These are phyloP conservation scores for Sebastes minor DNA, from an alignment of 2,797 vertebrate genomes.

Conservation along the genomic window DNA sequence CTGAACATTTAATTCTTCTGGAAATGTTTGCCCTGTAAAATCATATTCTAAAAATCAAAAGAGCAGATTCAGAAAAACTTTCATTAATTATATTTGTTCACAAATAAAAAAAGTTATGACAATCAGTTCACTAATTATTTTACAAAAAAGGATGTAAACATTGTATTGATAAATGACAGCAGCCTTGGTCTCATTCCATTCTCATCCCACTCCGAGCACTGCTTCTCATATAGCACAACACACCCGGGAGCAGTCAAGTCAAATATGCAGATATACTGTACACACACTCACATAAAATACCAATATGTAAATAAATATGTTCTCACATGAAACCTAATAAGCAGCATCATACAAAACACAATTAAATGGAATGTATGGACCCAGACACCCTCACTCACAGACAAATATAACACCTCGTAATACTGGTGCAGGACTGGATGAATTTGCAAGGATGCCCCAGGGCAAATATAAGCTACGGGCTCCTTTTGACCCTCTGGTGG, in stretches of 20 bases:
- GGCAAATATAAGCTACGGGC: background rate
- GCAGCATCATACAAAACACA: background rate
- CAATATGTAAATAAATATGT: background rate
- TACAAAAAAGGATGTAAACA: too few relatives aligned
- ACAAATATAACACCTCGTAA: background rate
- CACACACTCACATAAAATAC: background rate
- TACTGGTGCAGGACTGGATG: background rate
- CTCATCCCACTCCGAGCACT: too few relatives aligned
- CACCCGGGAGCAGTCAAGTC: background rate
- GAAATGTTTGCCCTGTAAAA: too few relatives aligned
- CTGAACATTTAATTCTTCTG: too few relatives aligned
- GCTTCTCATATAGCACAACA: background rate
- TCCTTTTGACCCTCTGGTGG: background rate
- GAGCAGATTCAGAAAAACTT: too few relatives aligned
- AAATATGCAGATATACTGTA: background rate
- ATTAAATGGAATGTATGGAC: background rate
- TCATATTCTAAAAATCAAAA: too few relatives aligned
- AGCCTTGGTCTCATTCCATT: too few relatives aligned
- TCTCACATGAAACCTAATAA: background rate
- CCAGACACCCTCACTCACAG: background rate
- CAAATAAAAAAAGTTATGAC: too few relatives aligned
- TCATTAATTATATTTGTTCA: too few relatives aligned
- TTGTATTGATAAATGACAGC: too few relatives aligned
- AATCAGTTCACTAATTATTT: too few relatives aligned
- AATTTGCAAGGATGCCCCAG: background rate